Evolutionary conservation across 2,888 invertebrate species (phyloP), one percentile per base, ranked within the genome.

Genomic region (Venusia cambrica): DNA sequence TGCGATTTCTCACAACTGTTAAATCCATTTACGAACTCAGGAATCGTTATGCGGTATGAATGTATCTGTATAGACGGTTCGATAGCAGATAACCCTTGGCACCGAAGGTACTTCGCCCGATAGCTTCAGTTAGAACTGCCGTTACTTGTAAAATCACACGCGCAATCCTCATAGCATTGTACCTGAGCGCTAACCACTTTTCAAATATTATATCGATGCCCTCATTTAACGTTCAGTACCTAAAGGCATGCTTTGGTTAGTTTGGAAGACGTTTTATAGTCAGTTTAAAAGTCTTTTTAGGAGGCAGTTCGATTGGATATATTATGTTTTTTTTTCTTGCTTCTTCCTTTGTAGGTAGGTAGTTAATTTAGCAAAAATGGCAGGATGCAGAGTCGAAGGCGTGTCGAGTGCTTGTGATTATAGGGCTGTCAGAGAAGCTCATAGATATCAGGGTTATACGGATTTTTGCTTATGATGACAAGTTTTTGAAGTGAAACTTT

Each of bases 341-440:
- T n/a, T n/a, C n/a, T 69, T 68, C 61, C 61, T 72, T 73, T 73
- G 60, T 71, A 26, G n/a, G n/a, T n/a, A n/a, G n/a, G 26, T 30
- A 62, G 64, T 57, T 74, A 73, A 74, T 77, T 77, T 74, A 56
- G 71, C 71, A 78, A 79, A 81, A 78, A 73, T 55, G 66, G 61
- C 80, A 81, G 79, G 80, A 80, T 79, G 76, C 62, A 66, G 64
- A 73, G 73, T 73, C 56, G 66, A 58, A 77, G 78, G 78, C 77
- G 76, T 76, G 74, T 73, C 78, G 73, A 70, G 66, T 64, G 59
- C 66, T 62, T 64, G 62, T 61, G 57, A 52, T 48, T 45, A 43
- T 59, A 67, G 62, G 65, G 68, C 43, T 66, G 62, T 29, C 53
- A 34, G 12, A 14, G 25, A 16, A n/a, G 8, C 7, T 17, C n/a